These are phyloP conservation scores for Phocoena sinus DNA, from an alignment of 2,113 vertebrate species.

Conservation along the genomic window DNA sequence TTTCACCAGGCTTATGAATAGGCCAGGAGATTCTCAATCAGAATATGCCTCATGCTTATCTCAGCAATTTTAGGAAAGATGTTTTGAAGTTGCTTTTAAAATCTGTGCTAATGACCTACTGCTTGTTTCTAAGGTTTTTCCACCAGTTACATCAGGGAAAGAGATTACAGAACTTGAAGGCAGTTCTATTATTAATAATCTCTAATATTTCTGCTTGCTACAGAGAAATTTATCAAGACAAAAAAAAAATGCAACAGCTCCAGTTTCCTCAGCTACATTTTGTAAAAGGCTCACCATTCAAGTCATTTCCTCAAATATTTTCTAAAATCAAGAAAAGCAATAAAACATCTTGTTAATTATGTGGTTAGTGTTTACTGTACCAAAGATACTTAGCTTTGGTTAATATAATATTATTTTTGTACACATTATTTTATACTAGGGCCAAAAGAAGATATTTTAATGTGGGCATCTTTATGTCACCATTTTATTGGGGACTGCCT, in stretches of 20 bases:
- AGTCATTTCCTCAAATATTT: not conserved
- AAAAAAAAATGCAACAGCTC: not conserved
- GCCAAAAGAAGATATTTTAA: not conserved
- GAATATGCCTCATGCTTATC: not conserved
- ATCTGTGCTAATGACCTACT: not conserved
- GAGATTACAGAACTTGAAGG: not conserved
- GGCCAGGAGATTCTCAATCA: not conserved
- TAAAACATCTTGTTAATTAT: not conserved
- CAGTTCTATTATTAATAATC: not conserved
- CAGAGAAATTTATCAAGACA: not conserved
- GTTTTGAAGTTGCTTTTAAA: conserved; percentile 3
- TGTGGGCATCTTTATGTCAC: not conserved
- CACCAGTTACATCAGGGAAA: not conserved
- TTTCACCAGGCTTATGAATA: not conserved
- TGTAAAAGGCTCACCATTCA: not conserved
- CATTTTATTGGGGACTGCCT: not conserved
- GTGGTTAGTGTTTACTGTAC: not conserved
- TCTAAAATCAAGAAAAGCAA: conserved; percentile 10
- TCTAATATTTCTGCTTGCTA: conserved; percentile 14
- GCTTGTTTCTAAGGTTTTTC: not conserved
- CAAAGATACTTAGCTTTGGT: not conserved
- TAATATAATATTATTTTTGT: not conserved
- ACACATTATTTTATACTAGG: not conserved
- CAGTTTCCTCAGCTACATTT: not conserved
- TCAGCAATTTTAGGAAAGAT: not conserved